Evolutionary conservation across 2,113 vertebrate genomes (phyloP).

Genomic region (Anser brachyrhynchus): DNA sequence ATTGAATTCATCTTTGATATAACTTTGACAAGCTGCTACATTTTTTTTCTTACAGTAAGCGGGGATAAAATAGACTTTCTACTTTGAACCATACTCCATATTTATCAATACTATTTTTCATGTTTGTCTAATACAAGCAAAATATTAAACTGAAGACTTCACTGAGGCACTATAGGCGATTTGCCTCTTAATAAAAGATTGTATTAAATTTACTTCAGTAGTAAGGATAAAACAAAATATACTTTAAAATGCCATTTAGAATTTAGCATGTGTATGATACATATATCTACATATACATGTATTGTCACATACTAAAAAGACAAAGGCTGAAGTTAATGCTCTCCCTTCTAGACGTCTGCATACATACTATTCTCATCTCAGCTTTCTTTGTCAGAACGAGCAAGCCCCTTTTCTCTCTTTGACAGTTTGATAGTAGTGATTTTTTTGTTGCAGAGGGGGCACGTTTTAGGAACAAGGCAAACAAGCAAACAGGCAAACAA

Average conservation of each 20-base stretch:
- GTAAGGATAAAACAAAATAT: neutral
- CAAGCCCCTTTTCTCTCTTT: neutral
- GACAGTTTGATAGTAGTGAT: neutral
- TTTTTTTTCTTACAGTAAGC: neutral
- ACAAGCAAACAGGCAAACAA: neutral
- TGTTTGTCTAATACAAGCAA: neutral
- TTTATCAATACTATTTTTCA: neutral
- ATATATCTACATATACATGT: neutral
- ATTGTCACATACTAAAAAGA: neutral
- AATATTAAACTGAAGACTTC: neutral
- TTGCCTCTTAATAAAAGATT: neutral
- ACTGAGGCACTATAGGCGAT: neutral
- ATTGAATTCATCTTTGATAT: neutral
- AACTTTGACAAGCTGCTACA: neutral
- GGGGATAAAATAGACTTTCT: neutral
- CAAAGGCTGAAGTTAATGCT: neutral
- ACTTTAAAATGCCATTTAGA: neutral
- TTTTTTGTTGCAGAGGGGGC: neutral
- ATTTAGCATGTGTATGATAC: neutral
- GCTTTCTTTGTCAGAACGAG: neutral
- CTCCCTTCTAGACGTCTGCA: neutral
- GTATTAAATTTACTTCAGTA: neutral
- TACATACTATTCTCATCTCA: neutral
- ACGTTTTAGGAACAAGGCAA: neutral
- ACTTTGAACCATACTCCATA: neutral